phyloP scores from a whole-genome alignment of 1,140 invertebrate genomes.

The Trichogramma pretiosum region DNA sequence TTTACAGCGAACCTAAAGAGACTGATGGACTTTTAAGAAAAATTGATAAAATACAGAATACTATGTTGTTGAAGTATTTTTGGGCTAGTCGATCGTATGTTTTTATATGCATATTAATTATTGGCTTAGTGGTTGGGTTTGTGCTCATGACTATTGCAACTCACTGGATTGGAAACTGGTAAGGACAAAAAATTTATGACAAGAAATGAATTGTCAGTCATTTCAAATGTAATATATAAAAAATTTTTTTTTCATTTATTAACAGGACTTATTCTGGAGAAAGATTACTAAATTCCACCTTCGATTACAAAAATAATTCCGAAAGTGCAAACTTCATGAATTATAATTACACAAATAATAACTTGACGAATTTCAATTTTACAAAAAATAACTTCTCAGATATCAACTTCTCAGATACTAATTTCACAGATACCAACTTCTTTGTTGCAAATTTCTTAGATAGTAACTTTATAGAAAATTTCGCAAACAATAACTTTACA shows the following conservation, averaged over 20 bases:
- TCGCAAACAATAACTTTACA: too few species aligned
- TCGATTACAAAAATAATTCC: too few species aligned
- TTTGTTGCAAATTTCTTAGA: too few species aligned
- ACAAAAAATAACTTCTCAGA: too few species aligned
- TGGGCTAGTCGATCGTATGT: constrained; percentile 43
- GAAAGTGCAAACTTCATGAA: too few species aligned
- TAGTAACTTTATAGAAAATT: too few species aligned
- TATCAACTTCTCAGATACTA: too few species aligned
- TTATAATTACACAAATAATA: too few species aligned
- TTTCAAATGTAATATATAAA: constrained; percentile 3
- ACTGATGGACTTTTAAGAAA: constrained; percentile 50
- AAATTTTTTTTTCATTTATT: too few species aligned
- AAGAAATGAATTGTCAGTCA: neutral
- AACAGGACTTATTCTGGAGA: constrained; percentile 40
- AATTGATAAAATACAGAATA: constrained; percentile 46
- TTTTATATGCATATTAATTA: constrained; percentile 35
- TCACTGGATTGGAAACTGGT: constrained; percentile 52
- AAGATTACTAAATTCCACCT: constrained; percentile 1
- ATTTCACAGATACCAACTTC: too few species aligned
- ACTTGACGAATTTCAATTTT: too few species aligned
- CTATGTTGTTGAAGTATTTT: constrained; percentile 47
- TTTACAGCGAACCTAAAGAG: constrained; percentile 41
- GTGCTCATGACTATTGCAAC: constrained; percentile 46
- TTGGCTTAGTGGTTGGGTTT: constrained; percentile 44
- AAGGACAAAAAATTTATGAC: neutral